phyloP scores from a whole-genome alignment of 2,113 vertebrate species.

The Epinephelus fuscoguttatus region DNA sequence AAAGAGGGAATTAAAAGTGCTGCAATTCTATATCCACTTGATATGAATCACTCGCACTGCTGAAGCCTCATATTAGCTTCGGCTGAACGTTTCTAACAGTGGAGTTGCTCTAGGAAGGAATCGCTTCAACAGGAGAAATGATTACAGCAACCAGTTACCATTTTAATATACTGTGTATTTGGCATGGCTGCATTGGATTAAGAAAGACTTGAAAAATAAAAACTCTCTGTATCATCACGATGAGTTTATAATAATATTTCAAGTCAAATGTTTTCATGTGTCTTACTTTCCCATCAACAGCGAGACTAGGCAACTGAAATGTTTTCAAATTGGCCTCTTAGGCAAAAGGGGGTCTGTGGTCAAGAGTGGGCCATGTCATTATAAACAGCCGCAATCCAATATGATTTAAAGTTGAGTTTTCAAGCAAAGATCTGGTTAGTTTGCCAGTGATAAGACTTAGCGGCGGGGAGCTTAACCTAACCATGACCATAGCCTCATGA shows the following conservation, averaged over 20 bases:
- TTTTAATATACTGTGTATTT: not conserved
- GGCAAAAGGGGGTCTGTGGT: not conserved
- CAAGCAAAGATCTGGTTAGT: slow-evolving; percentile 12
- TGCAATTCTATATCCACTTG: not conserved
- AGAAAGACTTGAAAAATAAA: too few species aligned
- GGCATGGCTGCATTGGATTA: not conserved
- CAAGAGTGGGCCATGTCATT: not conserved
- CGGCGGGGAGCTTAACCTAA: slow-evolving; percentile 7
- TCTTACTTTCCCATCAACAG: not conserved
- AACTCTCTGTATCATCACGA: not conserved
- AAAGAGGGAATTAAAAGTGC: slow-evolving; percentile 9
- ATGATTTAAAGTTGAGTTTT: slow-evolving; percentile 11
- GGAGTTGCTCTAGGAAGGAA: not conserved
- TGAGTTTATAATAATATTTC: not conserved
- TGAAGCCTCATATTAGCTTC: not conserved
- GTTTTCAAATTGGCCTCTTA: slow-evolving; percentile 5
- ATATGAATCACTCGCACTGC: not conserved
- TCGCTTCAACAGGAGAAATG: not conserved
- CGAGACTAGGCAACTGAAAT: not conserved
- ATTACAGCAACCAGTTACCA: not conserved
- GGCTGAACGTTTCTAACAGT: not conserved
- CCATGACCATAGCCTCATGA: slow-evolving; percentile 9
- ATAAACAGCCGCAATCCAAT: slow-evolving; percentile 18
- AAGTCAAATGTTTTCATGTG: not conserved
- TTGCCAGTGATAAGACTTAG: slow-evolving; percentile 19